These are phyloP conservation scores for Sapajus apella DNA, from an alignment of 2,113 vertebrate genomes.

Conservation along the genomic window DNA sequence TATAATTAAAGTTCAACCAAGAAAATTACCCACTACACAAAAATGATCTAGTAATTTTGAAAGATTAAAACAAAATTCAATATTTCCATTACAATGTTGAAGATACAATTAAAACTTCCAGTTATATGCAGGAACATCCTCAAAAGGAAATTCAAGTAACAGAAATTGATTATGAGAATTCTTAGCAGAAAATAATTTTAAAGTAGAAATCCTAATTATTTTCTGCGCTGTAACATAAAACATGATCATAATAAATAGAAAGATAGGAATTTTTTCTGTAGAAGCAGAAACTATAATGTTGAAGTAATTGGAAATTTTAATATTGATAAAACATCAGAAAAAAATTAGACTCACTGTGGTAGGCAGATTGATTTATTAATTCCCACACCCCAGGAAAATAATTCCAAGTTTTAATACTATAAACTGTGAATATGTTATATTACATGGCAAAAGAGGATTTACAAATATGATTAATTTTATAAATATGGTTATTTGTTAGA, in stretches of 20 bases:
- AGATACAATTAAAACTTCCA: not conserved
- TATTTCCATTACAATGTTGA: not conserved
- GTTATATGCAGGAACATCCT: not conserved
- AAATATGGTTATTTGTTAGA: not conserved
- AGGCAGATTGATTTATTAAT: not conserved
- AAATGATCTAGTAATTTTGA: not conserved
- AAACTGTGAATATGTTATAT: not conserved
- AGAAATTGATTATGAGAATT: not conserved
- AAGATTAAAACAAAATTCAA: not conserved
- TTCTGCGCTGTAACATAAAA: not conserved
- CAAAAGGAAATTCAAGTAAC: not conserved
- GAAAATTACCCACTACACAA: not conserved
- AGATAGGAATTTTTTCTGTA: not conserved
- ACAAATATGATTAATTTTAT: not conserved
- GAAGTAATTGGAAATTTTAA: not conserved
- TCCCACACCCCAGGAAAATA: not conserved
- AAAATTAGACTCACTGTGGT: not conserved
- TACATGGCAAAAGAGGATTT: not conserved
- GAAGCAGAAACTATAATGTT: not conserved
- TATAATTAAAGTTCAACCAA: not conserved
- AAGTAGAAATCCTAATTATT: not conserved
- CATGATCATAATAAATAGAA: not conserved
- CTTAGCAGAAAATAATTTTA: not conserved
- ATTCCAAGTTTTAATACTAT: not conserved
- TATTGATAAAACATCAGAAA: not conserved